A percentile compares a stretch with the other conserved stretches of the same genome.
Conservation (phyloP, 2,888 invertebrate species). For the Eudasyphora cyanicolor region DNA sequence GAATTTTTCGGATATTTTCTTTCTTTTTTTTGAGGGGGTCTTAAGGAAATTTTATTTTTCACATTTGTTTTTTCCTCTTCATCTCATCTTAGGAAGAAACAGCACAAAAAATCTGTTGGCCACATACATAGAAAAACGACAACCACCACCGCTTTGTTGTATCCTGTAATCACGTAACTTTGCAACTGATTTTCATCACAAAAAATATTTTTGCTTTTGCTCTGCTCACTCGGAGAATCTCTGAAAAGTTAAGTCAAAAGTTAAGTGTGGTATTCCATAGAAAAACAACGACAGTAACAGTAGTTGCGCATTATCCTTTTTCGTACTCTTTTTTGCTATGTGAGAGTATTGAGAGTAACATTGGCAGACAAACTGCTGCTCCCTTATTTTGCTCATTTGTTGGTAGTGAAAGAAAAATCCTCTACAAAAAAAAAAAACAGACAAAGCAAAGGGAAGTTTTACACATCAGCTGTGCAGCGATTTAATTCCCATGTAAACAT, state of each 20-base stretch:
- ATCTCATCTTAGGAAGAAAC: constrained; percentile 24
- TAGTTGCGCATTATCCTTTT: constrained; percentile 64
- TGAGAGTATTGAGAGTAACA: constrained; percentile 21
- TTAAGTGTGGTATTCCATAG: background rate
- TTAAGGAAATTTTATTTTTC: constrained; percentile 3
- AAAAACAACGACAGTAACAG: constrained; percentile 46
- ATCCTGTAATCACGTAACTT: constrained; percentile 69
- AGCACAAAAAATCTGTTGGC: constrained; percentile 39
- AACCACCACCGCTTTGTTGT: constrained; percentile 58
- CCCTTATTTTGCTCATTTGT: background rate
- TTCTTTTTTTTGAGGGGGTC: background rate
- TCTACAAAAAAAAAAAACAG: background rate
- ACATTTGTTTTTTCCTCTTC: constrained; percentile 28
- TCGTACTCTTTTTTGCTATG: background rate
- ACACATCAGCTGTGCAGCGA: constrained; percentile 56
- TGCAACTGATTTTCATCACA: constrained; percentile 68
- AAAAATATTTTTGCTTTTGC: constrained; percentile 7
- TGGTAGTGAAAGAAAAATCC: constrained; percentile 22
- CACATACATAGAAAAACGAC: constrained; percentile 47
- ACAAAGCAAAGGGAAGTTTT: constrained; percentile 25
- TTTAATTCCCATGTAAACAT: constrained; percentile 1
- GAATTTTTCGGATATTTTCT: no score
- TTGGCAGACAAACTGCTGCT: background rate
- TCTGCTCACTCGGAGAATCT: constrained; percentile 9
- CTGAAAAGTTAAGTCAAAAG: background rate